Evolutionary conservation across 2,797 vertebrate species (phyloP).

Genomic region (Falco cherrug): DNA sequence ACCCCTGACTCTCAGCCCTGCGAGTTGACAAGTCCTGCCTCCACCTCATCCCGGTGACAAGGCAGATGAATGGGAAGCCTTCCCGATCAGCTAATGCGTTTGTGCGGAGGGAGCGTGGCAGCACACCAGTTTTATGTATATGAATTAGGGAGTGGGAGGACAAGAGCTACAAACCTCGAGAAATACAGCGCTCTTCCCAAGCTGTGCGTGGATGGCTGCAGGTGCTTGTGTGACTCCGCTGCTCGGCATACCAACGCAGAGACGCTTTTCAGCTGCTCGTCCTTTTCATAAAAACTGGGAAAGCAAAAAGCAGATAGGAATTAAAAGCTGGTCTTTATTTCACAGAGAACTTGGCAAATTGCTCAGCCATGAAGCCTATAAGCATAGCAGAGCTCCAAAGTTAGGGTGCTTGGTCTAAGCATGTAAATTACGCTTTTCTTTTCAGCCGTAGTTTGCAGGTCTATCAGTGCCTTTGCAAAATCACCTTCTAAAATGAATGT

Average conservation of each 20-base stretch:
- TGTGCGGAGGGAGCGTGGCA: constrained; percentile 52
- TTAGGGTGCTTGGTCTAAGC: not conserved
- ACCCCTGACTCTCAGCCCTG: constrained; percentile 10
- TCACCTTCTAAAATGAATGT: not conserved
- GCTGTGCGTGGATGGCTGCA: constrained; percentile 60
- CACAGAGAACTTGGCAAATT: not conserved
- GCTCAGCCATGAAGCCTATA: constrained; percentile 7
- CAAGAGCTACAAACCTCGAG: constrained; percentile 65
- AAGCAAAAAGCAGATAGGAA: constrained; percentile 23
- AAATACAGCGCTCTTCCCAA: constrained; percentile 23
- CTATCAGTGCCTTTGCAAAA: constrained; percentile 19
- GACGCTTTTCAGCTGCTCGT: constrained; percentile 15
- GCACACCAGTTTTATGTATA: constrained; percentile 49
- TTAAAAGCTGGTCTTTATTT: constrained; percentile 38
- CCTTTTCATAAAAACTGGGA: not conserved
- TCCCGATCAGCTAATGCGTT: constrained; percentile 61
- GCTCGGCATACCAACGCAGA: constrained; percentile 7
- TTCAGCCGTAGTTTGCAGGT: not conserved
- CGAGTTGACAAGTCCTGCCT: constrained; percentile 39
- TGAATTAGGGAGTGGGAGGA: constrained; percentile 67
- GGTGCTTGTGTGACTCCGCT: constrained; percentile 21
- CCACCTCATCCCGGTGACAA: constrained; percentile 43
- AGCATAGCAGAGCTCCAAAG: not conserved
- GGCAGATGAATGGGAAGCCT: constrained; percentile 63
- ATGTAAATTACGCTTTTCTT: constrained; percentile 14